A percentile compares a stretch with the other conserved stretches of the same genome.
Evolutionary conservation across 2,113 vertebrate species (phyloP).

Genomic region (Periophthalmodon schlosseri): DNA sequence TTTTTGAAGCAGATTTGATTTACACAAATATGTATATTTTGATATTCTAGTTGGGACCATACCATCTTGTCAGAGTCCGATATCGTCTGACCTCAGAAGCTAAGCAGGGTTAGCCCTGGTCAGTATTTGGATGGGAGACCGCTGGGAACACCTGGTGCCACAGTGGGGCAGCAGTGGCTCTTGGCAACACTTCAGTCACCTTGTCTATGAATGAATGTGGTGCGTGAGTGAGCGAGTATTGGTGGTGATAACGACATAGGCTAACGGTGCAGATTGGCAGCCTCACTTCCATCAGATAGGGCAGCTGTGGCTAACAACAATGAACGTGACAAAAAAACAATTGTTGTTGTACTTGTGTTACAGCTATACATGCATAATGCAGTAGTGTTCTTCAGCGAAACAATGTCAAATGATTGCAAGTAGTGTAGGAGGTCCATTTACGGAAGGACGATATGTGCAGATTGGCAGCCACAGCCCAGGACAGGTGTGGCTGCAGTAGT

Average conservation of each 20-base stretch:
- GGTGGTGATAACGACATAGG: neutral
- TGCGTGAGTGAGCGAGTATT: neutral
- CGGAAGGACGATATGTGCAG: no score
- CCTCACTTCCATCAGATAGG: neutral
- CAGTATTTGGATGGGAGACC: neutral
- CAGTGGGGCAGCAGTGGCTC: no score
- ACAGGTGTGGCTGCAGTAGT: no score
- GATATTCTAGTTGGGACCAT: neutral
- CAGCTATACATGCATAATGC: neutral
- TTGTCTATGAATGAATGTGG: neutral
- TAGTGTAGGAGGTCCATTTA: neutral
- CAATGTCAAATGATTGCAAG: neutral
- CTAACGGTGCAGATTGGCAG: neutral
- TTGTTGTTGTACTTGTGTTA: neutral
- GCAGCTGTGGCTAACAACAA: neutral
- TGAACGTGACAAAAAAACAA: neutral
- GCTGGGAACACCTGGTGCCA: no score
- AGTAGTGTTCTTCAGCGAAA: no score
- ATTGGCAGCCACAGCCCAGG: no score
- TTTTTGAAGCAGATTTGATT: constrained; percentile 5
- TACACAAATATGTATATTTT: constrained; percentile 3
- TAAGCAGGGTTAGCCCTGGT: neutral
- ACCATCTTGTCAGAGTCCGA: neutral
- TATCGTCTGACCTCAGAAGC: neutral
- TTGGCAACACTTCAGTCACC: neutral